These are phyloP conservation scores for Hypanus sabinus DNA, from an alignment of 2,113 vertebrate genomes.

Conservation along the genomic window DNA sequence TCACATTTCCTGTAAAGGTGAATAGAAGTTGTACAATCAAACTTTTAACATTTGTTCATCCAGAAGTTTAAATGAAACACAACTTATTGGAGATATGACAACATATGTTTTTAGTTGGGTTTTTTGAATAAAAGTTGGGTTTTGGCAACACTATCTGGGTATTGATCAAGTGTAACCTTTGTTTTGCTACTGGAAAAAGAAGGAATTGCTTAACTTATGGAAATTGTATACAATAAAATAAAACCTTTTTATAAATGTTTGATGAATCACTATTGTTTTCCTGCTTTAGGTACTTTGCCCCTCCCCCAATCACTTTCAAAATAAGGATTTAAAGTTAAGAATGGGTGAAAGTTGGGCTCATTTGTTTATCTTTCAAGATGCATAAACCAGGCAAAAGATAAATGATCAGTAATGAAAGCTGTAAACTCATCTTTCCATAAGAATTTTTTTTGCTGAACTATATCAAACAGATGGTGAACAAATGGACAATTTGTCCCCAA, in stretches of 20 bases:
- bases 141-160: slow-evolving; percentile 10
- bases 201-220: neutral
- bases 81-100: neutral
- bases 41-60: neutral
- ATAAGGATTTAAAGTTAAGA: neutral
- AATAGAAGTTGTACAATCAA: slow-evolving; percentile 8
- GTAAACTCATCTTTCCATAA: neutral
- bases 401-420: too few relatives aligned
- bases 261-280: neutral
- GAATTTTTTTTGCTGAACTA: too few relatives aligned
- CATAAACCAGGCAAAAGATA: neutral
- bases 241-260: slow-evolving; percentile 26
- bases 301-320: neutral
- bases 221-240: slow-evolving; percentile 31
- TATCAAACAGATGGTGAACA: too few relatives aligned
- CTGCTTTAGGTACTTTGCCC: neutral
- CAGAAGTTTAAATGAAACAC: neutral
- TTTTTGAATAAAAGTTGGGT: slow-evolving; percentile 32
- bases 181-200: slow-evolving; percentile 13
- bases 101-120: neutral
- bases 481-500: too few relatives aligned
- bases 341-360: neutral
- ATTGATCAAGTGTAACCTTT: neutral
- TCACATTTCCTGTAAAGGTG: neutral
- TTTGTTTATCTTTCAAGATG: neutral